Evolutionary conservation across 2,888 invertebrate species (phyloP).

Genomic region (Falcaria lacertinaria): DNA sequence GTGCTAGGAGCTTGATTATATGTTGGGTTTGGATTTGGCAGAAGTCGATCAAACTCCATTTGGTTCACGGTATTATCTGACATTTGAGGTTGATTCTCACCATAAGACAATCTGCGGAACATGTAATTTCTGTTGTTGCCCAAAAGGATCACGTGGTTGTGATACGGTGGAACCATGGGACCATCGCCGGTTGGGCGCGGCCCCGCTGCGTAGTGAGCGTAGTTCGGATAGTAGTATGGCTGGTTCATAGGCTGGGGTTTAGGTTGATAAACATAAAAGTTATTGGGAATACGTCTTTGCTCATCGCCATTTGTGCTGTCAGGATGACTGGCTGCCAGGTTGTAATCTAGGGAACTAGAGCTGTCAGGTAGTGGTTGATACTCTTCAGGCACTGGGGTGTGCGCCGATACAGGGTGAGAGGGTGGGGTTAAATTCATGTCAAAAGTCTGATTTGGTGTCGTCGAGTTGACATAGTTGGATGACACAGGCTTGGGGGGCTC

Average conservation of each 20-base stretch:
- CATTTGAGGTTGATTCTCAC: conserved; percentile 32
- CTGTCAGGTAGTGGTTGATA: conserved; percentile 72
- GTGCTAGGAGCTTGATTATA: conserved; percentile 18
- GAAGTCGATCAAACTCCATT: conserved; percentile 34
- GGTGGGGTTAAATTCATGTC: conserved; percentile 50
- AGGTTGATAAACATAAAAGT: conserved; percentile 67
- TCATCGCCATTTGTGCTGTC: conserved; percentile 39
- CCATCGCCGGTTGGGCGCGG: conserved; percentile 39
- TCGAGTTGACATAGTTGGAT: conserved; percentile 59
- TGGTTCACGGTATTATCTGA: conserved; percentile 24
- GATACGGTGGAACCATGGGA: conserved; percentile 43
- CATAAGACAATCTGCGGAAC: conserved; percentile 43
- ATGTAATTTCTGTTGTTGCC: conserved; percentile 47
- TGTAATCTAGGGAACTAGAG: conserved; percentile 60
- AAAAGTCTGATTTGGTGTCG: conserved; percentile 51
- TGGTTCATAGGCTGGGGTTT: conserved; percentile 35
- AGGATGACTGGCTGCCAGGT: conserved; percentile 34
- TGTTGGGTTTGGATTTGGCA: conserved; percentile 24
- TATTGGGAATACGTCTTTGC: conserved; percentile 37
- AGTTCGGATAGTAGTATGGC: conserved; percentile 51
- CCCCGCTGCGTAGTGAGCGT: conserved; percentile 35
- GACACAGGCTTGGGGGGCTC: conserved; percentile 47
- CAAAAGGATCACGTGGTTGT: conserved; percentile 49
- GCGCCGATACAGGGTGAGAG: conserved; percentile 50
- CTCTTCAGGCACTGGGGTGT: conserved; percentile 69